Evolutionary conservation across 2,888 invertebrate genomes (phyloP), one percentile per base, ranked within the genome.

Genomic region (Ariolimax columbianus): DNA sequence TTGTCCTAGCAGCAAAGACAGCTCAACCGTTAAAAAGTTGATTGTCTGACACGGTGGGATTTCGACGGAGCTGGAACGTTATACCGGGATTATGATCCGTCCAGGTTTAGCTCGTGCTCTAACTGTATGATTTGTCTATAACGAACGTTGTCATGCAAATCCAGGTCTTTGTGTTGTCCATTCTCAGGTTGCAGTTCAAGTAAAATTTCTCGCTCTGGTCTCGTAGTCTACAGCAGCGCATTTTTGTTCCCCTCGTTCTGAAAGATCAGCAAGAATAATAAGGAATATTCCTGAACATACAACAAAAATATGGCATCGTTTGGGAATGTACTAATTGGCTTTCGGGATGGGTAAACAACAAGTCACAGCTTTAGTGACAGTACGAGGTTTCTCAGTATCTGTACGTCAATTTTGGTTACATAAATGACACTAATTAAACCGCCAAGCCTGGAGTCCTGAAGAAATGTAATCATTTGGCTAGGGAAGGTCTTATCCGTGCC

Each of bases 371-470:
- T 79, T 40, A 79, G 47, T 30, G 66, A 33, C 40, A 73, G 36
- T 38, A 26, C 36, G 30, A 2, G 40, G 73, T 51, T 30, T 73
- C 59, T 26, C 59, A 38, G 19, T 38, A 40, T 79, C 66, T 30
- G 66, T 19, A 19, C 47, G 73, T 73, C 73, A 82, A 59, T 72
- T 59, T 40, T 38, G 36, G 82, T 73, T 82, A 82, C 59, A 59
- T 59, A 82, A 82, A 82, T 59, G 73, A 82, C 73, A 55, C 82
- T 82, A 82, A 82, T 82, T 82, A 82, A 73, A 73, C 40, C 51
- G 43, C 51, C n/a, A 7, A 51, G 26, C 33, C 26, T 55, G 38
- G 38, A 51, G 30, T 55, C 38, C 14, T n/a, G n/a, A 55, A 40
- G 75, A 72, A 73, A 82, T 43, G n/a, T 55, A 59, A 82, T 68